Evolutionary conservation across 2,797 vertebrate genomes (phyloP), one percentile per base, ranked within the genome.

Genomic region (Threskiornis aethiopicus): DNA sequence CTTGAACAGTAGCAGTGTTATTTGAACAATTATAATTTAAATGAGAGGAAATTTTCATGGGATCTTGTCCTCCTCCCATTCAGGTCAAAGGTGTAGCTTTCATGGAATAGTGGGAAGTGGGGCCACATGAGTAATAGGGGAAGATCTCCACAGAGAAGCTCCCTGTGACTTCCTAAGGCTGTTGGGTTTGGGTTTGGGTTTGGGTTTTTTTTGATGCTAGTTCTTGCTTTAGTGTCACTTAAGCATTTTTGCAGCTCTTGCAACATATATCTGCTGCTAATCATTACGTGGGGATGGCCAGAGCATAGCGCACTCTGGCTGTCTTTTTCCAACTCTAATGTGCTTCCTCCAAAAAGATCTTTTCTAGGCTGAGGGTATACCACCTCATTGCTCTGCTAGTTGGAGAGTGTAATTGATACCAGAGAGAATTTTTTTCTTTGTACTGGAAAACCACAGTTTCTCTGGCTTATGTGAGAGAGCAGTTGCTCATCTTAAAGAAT

Each of bases 101-200:
- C 44, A 79, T 19, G 6, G 5, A 61, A 29, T 1, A 41, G 6
- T 11, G 9, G 28, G 24, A 62, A 66, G 11, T 75, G 12, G 7
- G 11, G 2, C 6, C 9, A 13, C 4, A 3, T 49, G 22, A 69
- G 1, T 49, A 41, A 41, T 4, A 55, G 16, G 7, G 7, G 5
- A 55, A 69, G 12, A 24, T 80, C 51, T 72, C 21, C 16, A 16
- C 13, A 33, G 22, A 52, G n/a, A 41, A 69, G 3, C 0, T 72
- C 25, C 5, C 52, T 52, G 25, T 52, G 18, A 7, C 22, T 67
- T 70, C 22, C 5, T 47, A 69, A 49, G 22, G 9, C 1, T 6
- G 2, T 44, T 8, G 2, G 1, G 18, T 42, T 46, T 1, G 2
- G 1, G 18, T 42, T 46, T 1, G 0, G 1, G 17, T 55, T 55